Conservation (phyloP, 2,797 vertebrate species). For the Malacoraja senta region DNA sequence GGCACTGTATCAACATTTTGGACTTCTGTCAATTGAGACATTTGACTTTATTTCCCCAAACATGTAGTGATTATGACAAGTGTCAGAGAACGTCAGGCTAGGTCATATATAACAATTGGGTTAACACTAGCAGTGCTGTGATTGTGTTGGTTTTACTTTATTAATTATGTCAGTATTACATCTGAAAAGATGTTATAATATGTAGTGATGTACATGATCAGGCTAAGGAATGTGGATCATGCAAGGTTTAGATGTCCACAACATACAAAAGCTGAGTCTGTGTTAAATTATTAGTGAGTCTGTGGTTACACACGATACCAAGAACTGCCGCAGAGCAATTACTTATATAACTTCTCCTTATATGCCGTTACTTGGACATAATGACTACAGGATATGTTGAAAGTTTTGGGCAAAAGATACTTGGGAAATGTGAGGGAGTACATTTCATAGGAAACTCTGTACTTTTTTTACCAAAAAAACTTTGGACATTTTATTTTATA, state of each 20-base stretch:
- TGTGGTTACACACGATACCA: neutral
- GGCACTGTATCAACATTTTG: neutral
- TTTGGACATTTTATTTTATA: too few species aligned
- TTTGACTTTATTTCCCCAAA: constrained; percentile 6
- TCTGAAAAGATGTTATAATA: neutral
- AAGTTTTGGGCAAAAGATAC: too few species aligned
- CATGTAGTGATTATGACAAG: too few species aligned
- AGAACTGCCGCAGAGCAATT: neutral
- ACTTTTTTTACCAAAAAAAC: too few species aligned
- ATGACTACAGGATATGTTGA: too few species aligned
- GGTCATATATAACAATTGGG: neutral
- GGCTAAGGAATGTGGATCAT: neutral
- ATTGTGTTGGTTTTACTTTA: neutral
- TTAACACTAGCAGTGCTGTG: neutral
- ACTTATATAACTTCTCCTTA: neutral
- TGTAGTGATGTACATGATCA: neutral
- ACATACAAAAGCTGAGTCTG: neutral
- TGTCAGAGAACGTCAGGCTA: neutral
- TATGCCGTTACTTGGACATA: neutral
- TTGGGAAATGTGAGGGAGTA: too few species aligned
- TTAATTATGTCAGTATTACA: neutral
- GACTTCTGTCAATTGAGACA: neutral
- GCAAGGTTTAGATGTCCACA: neutral
- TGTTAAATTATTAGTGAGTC: neutral
- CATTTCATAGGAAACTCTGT: too few species aligned